A percentile compares a stretch with the other conserved stretches of the same genome.
phyloP scores from a whole-genome alignment of 2,888 invertebrate species.

The Diloba caeruleocephala region DNA sequence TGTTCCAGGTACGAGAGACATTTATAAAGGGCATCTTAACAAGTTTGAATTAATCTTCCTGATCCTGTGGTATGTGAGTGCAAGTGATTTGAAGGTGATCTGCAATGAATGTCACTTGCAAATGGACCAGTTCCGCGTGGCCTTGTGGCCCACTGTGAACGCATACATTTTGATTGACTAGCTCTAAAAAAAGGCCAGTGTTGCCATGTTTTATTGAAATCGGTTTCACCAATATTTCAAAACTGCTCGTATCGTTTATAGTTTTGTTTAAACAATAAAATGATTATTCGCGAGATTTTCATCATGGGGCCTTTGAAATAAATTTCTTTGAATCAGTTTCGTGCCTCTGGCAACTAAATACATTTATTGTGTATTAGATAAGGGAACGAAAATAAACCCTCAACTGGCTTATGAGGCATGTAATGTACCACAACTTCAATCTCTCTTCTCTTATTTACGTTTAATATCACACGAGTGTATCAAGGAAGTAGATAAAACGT shows the following conservation, averaged over 20 bases:
- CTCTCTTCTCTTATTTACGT: slow-evolving; percentile 5
- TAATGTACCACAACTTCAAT: slow-evolving; percentile 1
- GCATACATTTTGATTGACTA: slow-evolving; percentile 7
- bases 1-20: slow-evolving; percentile 50
- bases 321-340: neutral
- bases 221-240: too few relatives aligned
- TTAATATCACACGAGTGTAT: slow-evolving; percentile 8
- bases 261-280: neutral
- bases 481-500: slow-evolving; percentile 26
- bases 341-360: neutral
- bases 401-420: neutral
- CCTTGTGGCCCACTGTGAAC: slow-evolving; percentile 62
- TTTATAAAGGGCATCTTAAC: slow-evolving; percentile 46
- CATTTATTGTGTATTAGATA: neutral
- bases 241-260: too few relatives aligned
- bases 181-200: slow-evolving; percentile 4
- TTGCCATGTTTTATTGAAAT: slow-evolving; percentile 6
- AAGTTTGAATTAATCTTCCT: slow-evolving; percentile 46
- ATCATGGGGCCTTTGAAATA: neutral
- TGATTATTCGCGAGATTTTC: neutral
- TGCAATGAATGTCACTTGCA: slow-evolving; percentile 69
- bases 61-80: slow-evolving; percentile 48
- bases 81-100: slow-evolving; percentile 66
- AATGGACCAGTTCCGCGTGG: slow-evolving; percentile 67
- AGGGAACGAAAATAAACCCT: slow-evolving; percentile 4